These are phyloP conservation scores for Octodon degus DNA, from an alignment of 2,113 vertebrate species.

Conservation along the genomic window DNA sequence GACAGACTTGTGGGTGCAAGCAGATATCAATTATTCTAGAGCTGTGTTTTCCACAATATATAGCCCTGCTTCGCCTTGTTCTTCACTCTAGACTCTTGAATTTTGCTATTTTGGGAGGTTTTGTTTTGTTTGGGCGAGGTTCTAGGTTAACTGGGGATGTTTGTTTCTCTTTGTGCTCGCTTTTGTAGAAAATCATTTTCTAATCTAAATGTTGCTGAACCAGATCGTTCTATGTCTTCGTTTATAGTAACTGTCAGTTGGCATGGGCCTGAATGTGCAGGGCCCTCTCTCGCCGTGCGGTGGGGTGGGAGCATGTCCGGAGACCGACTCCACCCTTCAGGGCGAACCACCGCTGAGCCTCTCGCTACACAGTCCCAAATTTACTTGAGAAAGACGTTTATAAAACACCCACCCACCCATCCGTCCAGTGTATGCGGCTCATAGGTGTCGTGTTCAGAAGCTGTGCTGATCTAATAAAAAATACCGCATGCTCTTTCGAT, in stretches of 20 bases:
- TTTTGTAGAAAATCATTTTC: not conserved
- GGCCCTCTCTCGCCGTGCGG: not conserved
- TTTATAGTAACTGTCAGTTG: not conserved
- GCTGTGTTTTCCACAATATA: not conserved
- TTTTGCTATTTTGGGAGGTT: not conserved
- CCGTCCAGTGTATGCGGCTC: not conserved
- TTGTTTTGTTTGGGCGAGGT: not conserved
- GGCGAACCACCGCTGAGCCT: not conserved
- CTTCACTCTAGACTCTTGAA: not conserved
- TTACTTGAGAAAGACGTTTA: not conserved
- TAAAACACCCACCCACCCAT: too few relatives aligned
- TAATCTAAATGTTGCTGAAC: not conserved
- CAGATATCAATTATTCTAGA: not conserved
- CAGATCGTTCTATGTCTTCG: not conserved
- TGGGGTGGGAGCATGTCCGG: not conserved
- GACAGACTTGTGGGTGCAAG: not conserved
- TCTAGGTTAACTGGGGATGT: fast-evolving
- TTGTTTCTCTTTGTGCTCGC: not conserved
- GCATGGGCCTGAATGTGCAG: fast-evolving
- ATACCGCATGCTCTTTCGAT: fast-evolving
- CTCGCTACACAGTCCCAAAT: not conserved
- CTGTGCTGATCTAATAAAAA: not conserved
- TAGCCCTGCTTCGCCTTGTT: fast-evolving
- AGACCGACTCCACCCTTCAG: not conserved
- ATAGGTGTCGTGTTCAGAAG: not conserved